Base-by-base conservation (phyloP, 2,797 vertebrate genomes). In the Pachyuromys duprasi region DNA sequence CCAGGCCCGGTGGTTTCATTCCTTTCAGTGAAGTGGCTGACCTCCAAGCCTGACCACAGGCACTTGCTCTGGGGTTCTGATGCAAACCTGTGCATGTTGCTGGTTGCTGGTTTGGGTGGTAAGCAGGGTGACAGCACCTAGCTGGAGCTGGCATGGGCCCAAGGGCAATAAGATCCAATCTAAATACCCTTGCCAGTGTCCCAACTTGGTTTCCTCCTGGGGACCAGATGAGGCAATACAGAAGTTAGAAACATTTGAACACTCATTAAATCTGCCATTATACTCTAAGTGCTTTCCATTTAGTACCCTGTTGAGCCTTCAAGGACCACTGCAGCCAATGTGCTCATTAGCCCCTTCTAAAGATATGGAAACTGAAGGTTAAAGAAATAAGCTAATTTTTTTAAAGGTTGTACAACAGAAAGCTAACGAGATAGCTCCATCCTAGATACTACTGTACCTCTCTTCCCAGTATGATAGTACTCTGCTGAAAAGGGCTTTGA, bases 391-490 rank as follows among this genome's bases (percentile, higher is more conserved):
- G 33, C 8, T 76, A 53, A 62, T 39, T 81, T 92, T 92, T 91
- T 55, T 72, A 90, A 42, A 74, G 72, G 42, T 62, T 84, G 57
- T 75, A 80, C 2, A 17, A 42, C 60, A 96, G 53, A 45, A 63
- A 86, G 36, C 65, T 86, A 45, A 94, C 42, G 45, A 95, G 82
- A n/a, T 14, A 45, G 83, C 91, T 62, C 42, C 26, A 45, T 80
- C 72, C 80, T n/a, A 67, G 28, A 24, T 81, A 36, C 81, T 81
- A 0, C 49, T 49, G 49, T 12, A 28, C 55, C 60, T 28, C 87
- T 0, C 49, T 83, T 57, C 45, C n/a, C 18, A 39, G 79, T 18
- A 22, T 20, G 33, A 20, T 20, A 82, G 62, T 63, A 20, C 49
- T 26, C 55, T 86, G 4, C 74, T 49, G 28, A 69, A 22, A 76